Evolutionary conservation across 1,140 invertebrate genomes (phyloP), one percentile per base, ranked within the genome.

Genomic region (Mercenaria mercenaria): DNA sequence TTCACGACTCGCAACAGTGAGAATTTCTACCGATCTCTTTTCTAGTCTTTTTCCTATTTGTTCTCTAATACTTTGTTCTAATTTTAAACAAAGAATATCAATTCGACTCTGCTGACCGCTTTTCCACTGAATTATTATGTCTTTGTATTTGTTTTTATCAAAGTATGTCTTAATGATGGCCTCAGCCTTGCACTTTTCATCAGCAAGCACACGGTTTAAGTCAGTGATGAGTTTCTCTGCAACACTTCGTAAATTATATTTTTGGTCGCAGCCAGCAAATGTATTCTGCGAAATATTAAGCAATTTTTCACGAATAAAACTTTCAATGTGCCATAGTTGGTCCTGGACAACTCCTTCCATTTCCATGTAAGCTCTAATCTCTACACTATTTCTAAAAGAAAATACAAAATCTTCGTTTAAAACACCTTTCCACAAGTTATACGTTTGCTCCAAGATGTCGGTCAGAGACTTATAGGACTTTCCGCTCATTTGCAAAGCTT

Each of bases 51-150:
- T 74, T 39, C 39, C 37, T 32, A 74, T 41, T 8, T 39, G 18
- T 6, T 39, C 69, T 41, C 26, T 39, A 20, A 74, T 74, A 4
- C 1, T 26, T 37, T 26, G 4, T 39, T 74, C 69, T n/a, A 74
- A 18, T 26, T 41, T 37, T 39, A 10, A 1, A 32, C 37, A 74
- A 3, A 23, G 20, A 0, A 2, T 20, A 20, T 74, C 41, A 20
- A 47, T 15, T 1, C 41, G 37, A 8, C 0, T 18, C 2, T 41
- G 1, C 18, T 39, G 41, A 23, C 18, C 39, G 18, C 1, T n/a
- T 74, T 74, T 39, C 69, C 69, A 74, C 26, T 74, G 69, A 39
- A 39, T 39, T 6, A 74, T 47, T 8, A 74, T 74, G 29, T 74
- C 37, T 32, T 39, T 47, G 29, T 74, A 74, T 41, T 74, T 47